phyloP scores from a whole-genome alignment of 2,113 vertebrate species.

The Condylura cristata region DNA sequence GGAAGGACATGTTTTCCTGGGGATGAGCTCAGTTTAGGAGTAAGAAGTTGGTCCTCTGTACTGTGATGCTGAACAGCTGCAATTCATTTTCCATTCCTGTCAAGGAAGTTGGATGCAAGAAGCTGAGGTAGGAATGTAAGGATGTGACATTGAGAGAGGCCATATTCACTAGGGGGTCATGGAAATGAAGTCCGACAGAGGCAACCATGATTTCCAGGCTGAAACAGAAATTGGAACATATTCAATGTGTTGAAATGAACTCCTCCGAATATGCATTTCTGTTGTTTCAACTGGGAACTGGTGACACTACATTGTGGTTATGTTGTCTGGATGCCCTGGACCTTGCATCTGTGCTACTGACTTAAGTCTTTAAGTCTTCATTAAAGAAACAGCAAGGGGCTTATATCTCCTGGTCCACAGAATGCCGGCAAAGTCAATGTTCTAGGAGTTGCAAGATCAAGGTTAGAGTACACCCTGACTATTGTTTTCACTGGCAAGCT shows the following conservation, averaged over 20 bases:
- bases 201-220: neutral
- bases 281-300: neutral
- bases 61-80: conserved; percentile 47
- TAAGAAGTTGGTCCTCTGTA: neutral
- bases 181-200: conserved; percentile 44
- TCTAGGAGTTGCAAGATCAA: neutral
- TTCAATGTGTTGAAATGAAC: neutral
- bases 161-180: neutral
- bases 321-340: neutral
- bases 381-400: neutral
- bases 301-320: neutral
- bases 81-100: conserved; percentile 73
- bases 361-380: neutral
- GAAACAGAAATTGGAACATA: conserved; percentile 19
- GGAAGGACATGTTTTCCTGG: fast-evolving
- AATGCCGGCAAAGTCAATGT: neutral
- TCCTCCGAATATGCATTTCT: neutral
- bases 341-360: neutral
- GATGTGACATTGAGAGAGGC: conserved; percentile 47
- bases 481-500: neutral
- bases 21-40: conserved; percentile 50
- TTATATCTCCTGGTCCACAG: neutral
- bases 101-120: conserved; percentile 44
- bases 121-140: conserved; percentile 62
- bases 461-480: neutral